phyloP scores from a whole-genome alignment of 2,113 vertebrate species.

The Aptenodytes patagonicus region DNA sequence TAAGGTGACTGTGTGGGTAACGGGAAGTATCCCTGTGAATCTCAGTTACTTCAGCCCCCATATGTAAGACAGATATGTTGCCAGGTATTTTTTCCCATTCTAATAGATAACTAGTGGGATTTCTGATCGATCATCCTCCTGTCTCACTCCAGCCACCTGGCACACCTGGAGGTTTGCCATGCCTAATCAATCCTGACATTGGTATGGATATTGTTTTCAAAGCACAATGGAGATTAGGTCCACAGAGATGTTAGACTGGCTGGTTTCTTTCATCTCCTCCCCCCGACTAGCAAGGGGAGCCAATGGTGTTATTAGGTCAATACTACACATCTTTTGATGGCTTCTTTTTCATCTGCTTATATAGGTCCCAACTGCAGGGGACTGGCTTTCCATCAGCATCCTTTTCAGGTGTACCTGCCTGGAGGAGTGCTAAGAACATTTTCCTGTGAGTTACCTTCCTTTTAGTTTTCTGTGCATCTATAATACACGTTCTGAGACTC shows the following conservation, averaged over 20 bases:
- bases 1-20: neutral
- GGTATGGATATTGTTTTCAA: neutral
- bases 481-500: neutral
- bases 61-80: neutral
- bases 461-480: neutral
- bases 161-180: neutral
- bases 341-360: neutral
- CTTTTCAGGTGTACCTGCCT: neutral
- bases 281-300: neutral
- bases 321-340: neutral
- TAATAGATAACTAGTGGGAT: neutral
- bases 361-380: neutral
- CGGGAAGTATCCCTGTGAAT: neutral
- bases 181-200: neutral
- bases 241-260: neutral
- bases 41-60: neutral
- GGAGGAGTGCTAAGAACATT: neutral
- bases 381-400: neutral
- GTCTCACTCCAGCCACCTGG: rapidly evolving
- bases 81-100: neutral
- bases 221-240: neutral
- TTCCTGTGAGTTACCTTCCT: neutral
- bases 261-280: neutral
- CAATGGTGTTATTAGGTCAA: neutral
- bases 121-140: neutral